Evolutionary conservation across 35 echinoderm and acorn worm species (phyloP).

Genomic region (Hemicentrotus pulcherrimus): DNA sequence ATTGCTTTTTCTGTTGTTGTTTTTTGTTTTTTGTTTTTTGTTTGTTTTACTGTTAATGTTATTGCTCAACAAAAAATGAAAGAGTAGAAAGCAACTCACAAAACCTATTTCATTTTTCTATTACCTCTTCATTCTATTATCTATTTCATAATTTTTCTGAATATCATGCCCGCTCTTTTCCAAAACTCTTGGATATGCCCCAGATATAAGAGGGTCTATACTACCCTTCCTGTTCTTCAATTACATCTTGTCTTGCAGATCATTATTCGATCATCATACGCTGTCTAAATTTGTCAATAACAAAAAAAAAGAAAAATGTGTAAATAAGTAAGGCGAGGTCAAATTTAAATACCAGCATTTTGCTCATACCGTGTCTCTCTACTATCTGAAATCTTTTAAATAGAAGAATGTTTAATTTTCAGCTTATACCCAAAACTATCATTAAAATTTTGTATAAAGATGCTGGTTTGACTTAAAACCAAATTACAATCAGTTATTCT

Average conservation of each 20-base stretch:
- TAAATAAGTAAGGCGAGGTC: neutral
- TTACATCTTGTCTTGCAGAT: neutral
- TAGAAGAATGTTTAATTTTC: neutral
- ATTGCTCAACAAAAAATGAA: no score
- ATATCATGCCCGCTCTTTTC: no score
- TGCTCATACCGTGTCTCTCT: neutral
- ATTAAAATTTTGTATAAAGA: neutral
- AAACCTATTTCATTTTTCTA: no score
- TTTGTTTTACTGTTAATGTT: no score
- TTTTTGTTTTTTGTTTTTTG: no score
- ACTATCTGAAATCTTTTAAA: no score
- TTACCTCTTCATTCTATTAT: no score
- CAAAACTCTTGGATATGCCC: neutral
- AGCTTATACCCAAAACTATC: neutral
- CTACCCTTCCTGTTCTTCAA: neutral
- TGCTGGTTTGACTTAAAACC: neutral
- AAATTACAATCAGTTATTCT: neutral
- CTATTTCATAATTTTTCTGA: no score
- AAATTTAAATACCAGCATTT: neutral
- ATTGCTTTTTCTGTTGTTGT: no score
- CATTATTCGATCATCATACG: neutral
- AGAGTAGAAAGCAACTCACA: no score
- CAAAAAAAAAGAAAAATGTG: neutral
- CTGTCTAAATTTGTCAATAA: neutral
- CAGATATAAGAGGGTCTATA: neutral